Evolutionary conservation across 2,113 vertebrate genomes (phyloP), one percentile per base, ranked within the genome.

Genomic region (Empidonax alnorum): DNA sequence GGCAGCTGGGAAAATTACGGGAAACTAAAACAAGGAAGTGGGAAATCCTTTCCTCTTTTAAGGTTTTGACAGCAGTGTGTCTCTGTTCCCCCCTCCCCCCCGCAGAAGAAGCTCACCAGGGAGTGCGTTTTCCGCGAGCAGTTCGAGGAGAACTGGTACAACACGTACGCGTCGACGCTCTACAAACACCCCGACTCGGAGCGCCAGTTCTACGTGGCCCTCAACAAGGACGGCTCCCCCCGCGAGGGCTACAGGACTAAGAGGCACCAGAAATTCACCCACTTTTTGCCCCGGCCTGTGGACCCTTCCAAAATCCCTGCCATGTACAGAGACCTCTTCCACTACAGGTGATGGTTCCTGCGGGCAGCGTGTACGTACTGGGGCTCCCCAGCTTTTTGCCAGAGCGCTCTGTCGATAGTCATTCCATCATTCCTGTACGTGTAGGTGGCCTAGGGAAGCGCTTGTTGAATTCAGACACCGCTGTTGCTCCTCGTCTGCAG

Each of bases 121-220:
- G 99, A 99, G 97, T 99, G 99, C 14, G 99, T 99, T 72, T 99
- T 99, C 98, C 98, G 99, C 74, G 99, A 99, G 98, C 99, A 99
- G 97, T 99, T 99, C 96, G 99, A 99, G 98, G 99, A 99, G 98
- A 99, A 99, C 97, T 99, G 99, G 99, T 99, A 99, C 98, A 99
- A 99, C 98, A 99, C 99, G 3, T 99, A 99, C 49, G 98, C 99
- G 55, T 99, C 99, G 0, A 99, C 99, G 12, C 98, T 99, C 59
- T 99, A 99, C 98, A 99, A 99, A 96, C 99, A 99, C 74, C 96
- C 96, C 1, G 99, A 99, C 97, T 99, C 99, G 0, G 99, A 99
- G 72, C 98, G 99, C 94, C 99, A 99, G 71, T 99, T 99, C 98
- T 99, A 99, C 41, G 99, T 99, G 97, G 99, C 99, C 79, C 97